Evolutionary conservation across 2,113 vertebrate species (phyloP), one percentile per base, ranked within the genome.

Genomic region (Neogale vison): DNA sequence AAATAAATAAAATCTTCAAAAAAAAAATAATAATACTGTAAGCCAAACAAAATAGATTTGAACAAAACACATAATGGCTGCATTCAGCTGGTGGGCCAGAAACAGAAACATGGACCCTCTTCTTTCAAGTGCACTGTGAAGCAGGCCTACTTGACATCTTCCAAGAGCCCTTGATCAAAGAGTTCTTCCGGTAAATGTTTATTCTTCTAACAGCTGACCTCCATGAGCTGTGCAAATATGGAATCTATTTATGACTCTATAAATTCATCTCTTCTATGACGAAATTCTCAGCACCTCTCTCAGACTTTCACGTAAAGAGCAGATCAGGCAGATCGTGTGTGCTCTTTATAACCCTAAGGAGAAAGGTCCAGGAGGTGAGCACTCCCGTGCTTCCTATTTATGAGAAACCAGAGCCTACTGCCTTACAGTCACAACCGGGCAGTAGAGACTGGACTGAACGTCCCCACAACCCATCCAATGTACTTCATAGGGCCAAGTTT

Each of bases 41-140:
- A 94, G 24, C 11, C 88, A 97, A 95, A 87, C 29, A 91, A 67
- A 80, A 59, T 52, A 87, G 20, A 89, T n/a, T 39, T n/a, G 55
- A 93, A 87, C 26, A 96, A 81, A 90, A 76, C 31, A 80, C 12
- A 83, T 20, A 82, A 1, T 15, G 76, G 36, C 42, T 79, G 31
- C 42, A 65, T 89, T 36, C 84, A 93, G 69, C 8, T 50, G 8
- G 21, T 39, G 23, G 79, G 34, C 42, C 65, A 90, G 63, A 65
- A 65, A 65, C 65, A 90, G 63, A 65, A 65, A 65, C 29, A 65
- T 57, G 12, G 21, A 20, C 50, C 39, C 20, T 82, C 59, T 83
- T 71, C 47, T n/a, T 50, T 6, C 50, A 84, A 81, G 17, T 5
- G 18, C 10, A 76, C 10, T 36, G 7, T 42, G 15, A 74, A 94